Conservation (phyloP, 2,888 invertebrate species). For the Didymodactylos carnosus region DNA sequence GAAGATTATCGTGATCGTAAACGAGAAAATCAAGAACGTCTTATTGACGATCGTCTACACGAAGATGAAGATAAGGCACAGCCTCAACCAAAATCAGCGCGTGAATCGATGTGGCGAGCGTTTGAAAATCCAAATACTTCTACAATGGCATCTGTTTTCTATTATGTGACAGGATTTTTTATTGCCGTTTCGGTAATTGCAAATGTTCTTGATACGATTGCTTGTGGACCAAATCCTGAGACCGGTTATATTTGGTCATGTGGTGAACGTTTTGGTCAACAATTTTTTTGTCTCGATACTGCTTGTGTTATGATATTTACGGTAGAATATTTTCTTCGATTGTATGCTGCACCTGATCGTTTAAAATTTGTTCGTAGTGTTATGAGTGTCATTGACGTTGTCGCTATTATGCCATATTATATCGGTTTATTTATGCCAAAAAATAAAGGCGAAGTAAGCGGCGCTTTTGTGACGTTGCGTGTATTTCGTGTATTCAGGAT, state of each 20-base stretch:
- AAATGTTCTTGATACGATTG: slow-evolving; percentile 91
- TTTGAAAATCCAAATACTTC: slow-evolving; percentile 97
- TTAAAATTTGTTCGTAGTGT: slow-evolving; percentile 92
- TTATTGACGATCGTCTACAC: slow-evolving; percentile 61
- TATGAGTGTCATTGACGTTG: slow-evolving; percentile 98
- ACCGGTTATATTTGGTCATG: slow-evolving; percentile 48
- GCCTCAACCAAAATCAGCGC: slow-evolving; percentile 30
- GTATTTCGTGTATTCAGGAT: slow-evolving; percentile 99
- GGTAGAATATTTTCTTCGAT: slow-evolving; percentile 69
- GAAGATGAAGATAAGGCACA: slow-evolving; percentile 46
- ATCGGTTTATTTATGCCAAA: slow-evolving; percentile 89
- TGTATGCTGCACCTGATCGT: slow-evolving; percentile 93
- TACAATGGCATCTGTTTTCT: slow-evolving; percentile 94
- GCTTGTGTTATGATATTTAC: slow-evolving; percentile 99
- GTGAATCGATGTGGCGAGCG: slow-evolving; percentile 89
- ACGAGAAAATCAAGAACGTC: slow-evolving; percentile 87
- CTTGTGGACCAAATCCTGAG: slow-evolving; percentile 58
- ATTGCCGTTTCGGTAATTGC: slow-evolving; percentile 99
- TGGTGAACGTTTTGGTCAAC: slow-evolving; percentile 73
- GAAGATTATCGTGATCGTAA: slow-evolving; percentile 97
- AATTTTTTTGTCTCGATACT: slow-evolving; percentile 96
- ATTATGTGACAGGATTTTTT: slow-evolving; percentile 98
- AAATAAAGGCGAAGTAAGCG: slow-evolving; percentile 81
- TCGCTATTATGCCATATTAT: slow-evolving; percentile 95
- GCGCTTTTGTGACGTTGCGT: slow-evolving; percentile 90